phyloP scores from a whole-genome alignment of 2,113 vertebrate genomes.

The Parus major region DNA sequence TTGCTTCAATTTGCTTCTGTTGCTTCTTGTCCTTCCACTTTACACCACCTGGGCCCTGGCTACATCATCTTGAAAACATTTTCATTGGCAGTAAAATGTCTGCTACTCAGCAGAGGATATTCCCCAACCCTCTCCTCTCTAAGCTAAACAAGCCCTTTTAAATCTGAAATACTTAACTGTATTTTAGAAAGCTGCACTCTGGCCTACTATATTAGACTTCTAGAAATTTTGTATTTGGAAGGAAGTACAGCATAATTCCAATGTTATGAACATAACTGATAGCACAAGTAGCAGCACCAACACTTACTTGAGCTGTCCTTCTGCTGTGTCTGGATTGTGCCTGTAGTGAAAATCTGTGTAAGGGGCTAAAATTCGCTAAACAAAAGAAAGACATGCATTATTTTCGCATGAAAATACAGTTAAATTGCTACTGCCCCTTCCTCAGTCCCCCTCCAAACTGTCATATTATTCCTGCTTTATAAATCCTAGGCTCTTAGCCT shows the following conservation, averaged over 20 bases:
- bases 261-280: not conserved
- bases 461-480: not conserved
- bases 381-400: conserved; percentile 37
- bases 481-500: not conserved
- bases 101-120: not conserved
- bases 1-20: not conserved
- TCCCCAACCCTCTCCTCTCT: not conserved
- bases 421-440: not conserved
- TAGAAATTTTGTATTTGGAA: not conserved
- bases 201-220: not conserved
- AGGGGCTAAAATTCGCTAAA: conserved; percentile 95
- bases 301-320: conserved; percentile 97
- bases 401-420: not conserved
- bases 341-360: conserved; percentile 99
- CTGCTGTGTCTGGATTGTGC: conserved; percentile 94
- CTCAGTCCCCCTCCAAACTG: not conserved
- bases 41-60: not conserved
- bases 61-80: not conserved
- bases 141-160: not conserved
- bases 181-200: not conserved
- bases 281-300: not conserved
- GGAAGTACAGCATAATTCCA: not conserved
- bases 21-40: not conserved
- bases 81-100: not conserved
- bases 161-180: not conserved